A percentile compares a stretch with the other conserved stretches of the same genome.
phyloP scores from a whole-genome alignment of 2,113 vertebrate species.

The Geothlypis trichas region DNA sequence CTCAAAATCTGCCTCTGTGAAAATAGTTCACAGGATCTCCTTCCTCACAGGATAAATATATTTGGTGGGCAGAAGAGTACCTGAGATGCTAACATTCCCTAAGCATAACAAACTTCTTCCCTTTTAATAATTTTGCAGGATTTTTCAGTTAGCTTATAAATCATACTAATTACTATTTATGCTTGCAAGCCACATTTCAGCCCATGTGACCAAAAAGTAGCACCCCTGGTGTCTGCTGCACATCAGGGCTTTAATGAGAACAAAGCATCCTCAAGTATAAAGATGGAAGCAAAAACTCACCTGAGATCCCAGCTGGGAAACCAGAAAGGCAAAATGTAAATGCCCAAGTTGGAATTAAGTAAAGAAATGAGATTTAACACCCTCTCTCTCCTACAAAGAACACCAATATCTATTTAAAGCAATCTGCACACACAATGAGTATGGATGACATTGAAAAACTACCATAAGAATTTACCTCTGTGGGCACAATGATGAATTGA shows the following conservation, averaged over 20 bases:
- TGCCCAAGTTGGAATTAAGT: not conserved
- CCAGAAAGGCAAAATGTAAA: not conserved
- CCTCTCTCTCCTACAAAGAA: not conserved
- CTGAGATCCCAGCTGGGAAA: not conserved
- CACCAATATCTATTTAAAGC: not conserved
- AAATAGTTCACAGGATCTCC: not conserved
- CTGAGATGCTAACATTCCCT: not conserved
- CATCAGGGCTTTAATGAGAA: not conserved
- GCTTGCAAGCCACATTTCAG: not conserved
- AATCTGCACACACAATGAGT: not conserved
- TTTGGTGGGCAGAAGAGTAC: not conserved
- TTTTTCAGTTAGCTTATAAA: not conserved
- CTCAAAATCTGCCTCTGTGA: not conserved
- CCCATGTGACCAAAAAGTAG: not conserved
- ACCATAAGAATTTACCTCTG: not conserved
- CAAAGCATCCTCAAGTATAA: not conserved
- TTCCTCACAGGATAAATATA: not conserved
- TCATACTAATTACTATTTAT: not conserved
- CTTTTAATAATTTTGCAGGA: not conserved
- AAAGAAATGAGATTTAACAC: not conserved
- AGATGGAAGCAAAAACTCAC: not conserved
- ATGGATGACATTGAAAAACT: not conserved
- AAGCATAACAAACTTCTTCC: not conserved
- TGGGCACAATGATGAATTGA: not conserved
- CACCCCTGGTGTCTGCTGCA: not conserved